Base-by-base conservation (phyloP, 2,113 vertebrate genomes). In the Gadus macrocephalus region DNA sequence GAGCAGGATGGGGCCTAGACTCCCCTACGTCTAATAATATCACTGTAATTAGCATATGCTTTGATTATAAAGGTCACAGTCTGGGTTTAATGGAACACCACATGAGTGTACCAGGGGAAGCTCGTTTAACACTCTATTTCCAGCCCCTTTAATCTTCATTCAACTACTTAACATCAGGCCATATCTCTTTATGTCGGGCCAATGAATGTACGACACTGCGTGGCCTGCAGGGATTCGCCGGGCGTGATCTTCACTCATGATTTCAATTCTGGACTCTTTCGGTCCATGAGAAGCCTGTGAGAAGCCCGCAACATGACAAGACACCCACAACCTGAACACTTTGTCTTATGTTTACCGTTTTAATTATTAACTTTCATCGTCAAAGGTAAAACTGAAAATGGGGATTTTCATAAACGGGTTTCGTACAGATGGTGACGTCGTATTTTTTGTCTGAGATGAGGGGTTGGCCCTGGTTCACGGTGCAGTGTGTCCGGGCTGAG, bases 1-100 rank as follows among this genome's bases (percentile, higher is more conserved):
- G 61, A 70, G 70, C 70, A 67, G 78, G 78, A 83, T 74, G 83
- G 80, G 80, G 81, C 84, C 63, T 56, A 67, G 75, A 73, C 77
- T 86, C 79, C 72, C 78, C 70, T 61, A 17, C 25, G 15, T 83
- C 83, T 83, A 84, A 85, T 84, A 89, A 87, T 84, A 86, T 81
- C 78, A 72, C 73, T 69, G 74, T 81, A 87, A 89, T 89, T 88
- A 87, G 80, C 82, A 84, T 85, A 83, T 81, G 81, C 81, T 89
- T 86, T 89, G 81, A 90, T 87, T 83, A 85, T 88, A 86, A 89
- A 89, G 84, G 86, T 89, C 86, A 90, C 70, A 78, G 70, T 71
- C 85, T 83, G 65, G 27, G 81, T 69, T 77, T 85, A 69, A 83
- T 71, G 3, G 81, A 86, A 79, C 73, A 77, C 69, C 74, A 73